Base-by-base conservation (phyloP, 2,888 invertebrate species). In the Temnothorax ravouxi region DNA sequence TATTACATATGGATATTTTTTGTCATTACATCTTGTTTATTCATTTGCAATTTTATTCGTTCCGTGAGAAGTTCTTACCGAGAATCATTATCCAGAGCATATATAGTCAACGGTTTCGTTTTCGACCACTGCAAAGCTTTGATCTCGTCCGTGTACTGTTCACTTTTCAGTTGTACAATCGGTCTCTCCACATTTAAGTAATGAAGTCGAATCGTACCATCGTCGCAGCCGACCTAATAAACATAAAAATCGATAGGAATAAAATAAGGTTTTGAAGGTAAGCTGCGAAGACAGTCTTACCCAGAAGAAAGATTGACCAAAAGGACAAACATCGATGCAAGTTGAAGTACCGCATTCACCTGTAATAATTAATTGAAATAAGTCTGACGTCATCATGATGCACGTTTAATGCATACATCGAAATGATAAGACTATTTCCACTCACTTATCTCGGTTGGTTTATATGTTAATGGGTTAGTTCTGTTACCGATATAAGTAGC, bases 81-180 rank as follows among this genome's bases (percentile, higher is more conserved):
- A 25, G 95, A 95, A 72, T 92, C 86, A 38, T 92, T 90, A 90
- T 96, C 96, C 85, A 96, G 93, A 21, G 95, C 94, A 88, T 95
- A 96, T 89, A 96, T 94, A 29, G 95, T 94, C 83, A 95, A 95
- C 0, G 96, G 96, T 90, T 95, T 95, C 18, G 95, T 95, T 74
- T 93, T 94, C 0, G 96, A 96, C 96, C 96, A 96, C 89, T 95
- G 95, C 9, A 96, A 91, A 4, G 93, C 91, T 87, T 94, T 95
- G 50, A 96, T 93, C 15, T 92, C 92, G 6, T 91, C 91, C 11
- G 86, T 92, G 87, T 87, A 91, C 50, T 93, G 91, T 66, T 91
- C 92, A 82, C 93, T 93, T 81, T 95, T 93, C 47, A 95, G 86
- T 76, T 93, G 93, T 69, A 95, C 94, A 71, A 96, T 91, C 11